Evolutionary conservation across 2,888 invertebrate genomes (phyloP), one percentile per base, ranked within the genome.

Genomic region (Clepsis dumicolana): DNA sequence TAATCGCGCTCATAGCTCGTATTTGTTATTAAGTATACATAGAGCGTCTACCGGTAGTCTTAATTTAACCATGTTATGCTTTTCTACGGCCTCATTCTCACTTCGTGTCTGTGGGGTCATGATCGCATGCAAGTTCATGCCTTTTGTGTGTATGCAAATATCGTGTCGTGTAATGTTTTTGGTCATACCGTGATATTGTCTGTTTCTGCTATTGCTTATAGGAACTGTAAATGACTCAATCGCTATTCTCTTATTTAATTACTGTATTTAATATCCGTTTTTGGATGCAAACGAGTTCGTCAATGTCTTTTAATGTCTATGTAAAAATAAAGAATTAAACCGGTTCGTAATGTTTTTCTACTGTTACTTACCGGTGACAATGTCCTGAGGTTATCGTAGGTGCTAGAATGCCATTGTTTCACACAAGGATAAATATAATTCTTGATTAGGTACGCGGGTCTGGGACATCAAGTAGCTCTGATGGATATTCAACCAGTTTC

Each of bases 331-430:
- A 44, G 18, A 16, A 18, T 44, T 18, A 8, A 44, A 44, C 44
- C 44, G 44, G 44, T 44, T 44, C n/a, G 18, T 44, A 18, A 18
- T 44, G 18, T 16, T 44, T 44, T 44, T 44, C 8, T 16, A 18
- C 16, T 44, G 8, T 18, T 44, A 18, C 16, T 44, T 18, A 18
- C 44, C 18, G 4, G 44, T 18, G 44, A 44, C 44, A 44, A n/a
- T 8, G 44, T 44, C 16, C 44, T 44, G 16, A 16, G 16, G 18
- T 44, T 44, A 18, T 3, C 44, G 44, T 38, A 44, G 44, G 44
- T 18, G 44, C 44, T 44, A 44, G 44, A 7, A 18, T 44, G 44
- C 44, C 18, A 44, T 44, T 44, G 44, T 44, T 44, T 18, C 44
- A 8, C 18, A 18, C 18, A 18, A 38, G 38, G 38, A n/a, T 38